A percentile compares a stretch with the other conserved stretches of the same genome.
These are phyloP conservation scores for Caracal caracal DNA, from an alignment of 2,113 vertebrate genomes.

Conservation along the genomic window DNA sequence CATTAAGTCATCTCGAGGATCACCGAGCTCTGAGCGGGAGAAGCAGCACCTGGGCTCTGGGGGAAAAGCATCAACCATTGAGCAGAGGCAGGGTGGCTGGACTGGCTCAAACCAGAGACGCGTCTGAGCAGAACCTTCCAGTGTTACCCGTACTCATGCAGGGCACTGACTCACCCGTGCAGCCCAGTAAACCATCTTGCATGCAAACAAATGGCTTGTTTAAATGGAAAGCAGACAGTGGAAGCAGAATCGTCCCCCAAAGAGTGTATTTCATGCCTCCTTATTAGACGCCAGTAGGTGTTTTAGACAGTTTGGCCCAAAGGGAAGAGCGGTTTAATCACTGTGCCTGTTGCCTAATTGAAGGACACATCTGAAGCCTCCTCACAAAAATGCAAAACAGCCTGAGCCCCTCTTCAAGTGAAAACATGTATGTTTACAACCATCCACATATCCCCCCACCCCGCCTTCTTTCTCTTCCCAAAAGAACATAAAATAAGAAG, in stretches of 20 bases:
- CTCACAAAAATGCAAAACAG: slow-evolving; percentile 15
- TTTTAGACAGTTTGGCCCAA: neutral
- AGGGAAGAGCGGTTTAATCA: neutral
- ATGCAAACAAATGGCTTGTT: slow-evolving; percentile 63
- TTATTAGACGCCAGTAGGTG: slow-evolving; percentile 41
- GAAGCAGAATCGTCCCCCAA: slow-evolving; percentile 27
- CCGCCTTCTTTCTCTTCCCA: neutral
- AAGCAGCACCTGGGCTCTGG: neutral
- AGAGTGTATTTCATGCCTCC: slow-evolving; percentile 38
- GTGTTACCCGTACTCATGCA: neutral
- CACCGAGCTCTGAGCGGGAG: neutral
- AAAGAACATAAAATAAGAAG: neutral
- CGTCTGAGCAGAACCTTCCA: accelerated
- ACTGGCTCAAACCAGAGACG: neutral
- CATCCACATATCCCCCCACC: neutral
- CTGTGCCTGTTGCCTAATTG: slow-evolving; percentile 37
- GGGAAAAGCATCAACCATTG: accelerated
- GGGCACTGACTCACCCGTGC: neutral
- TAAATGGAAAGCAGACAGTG: slow-evolving; percentile 71
- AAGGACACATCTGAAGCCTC: neutral
- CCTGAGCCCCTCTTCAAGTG: neutral
- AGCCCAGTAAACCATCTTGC: slow-evolving; percentile 8
- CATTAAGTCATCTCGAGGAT: neutral
- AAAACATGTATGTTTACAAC: neutral
- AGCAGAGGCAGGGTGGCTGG: neutral